These are phyloP conservation scores for Gymnodraco acuticeps DNA, from an alignment of 2,797 vertebrate genomes.

Conservation along the genomic window DNA sequence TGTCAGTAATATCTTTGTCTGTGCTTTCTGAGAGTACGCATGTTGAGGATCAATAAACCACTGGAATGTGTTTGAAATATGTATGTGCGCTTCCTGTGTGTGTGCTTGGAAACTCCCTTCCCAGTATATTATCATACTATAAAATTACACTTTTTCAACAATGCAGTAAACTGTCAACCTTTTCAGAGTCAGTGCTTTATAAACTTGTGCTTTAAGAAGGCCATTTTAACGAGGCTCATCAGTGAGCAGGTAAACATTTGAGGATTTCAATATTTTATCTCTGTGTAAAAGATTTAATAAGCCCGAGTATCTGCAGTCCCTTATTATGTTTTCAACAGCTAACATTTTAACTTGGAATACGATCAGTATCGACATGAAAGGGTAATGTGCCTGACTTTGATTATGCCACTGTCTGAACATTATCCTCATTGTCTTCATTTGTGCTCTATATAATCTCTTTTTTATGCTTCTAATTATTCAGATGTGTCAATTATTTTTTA, in stretches of 20 bases:
- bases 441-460: slow-evolving; percentile 39
- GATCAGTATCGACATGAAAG: slow-evolving; percentile 25
- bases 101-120: slow-evolving; percentile 26
- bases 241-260: slow-evolving; percentile 64
- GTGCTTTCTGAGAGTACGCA: slow-evolving; percentile 48
- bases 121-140: slow-evolving; percentile 12
- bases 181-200: slow-evolving; percentile 41
- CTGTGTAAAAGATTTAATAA: slow-evolving; percentile 62
- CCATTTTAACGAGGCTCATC: slow-evolving; percentile 38
- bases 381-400: slow-evolving; percentile 6
- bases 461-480: slow-evolving; percentile 37
- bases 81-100: slow-evolving; percentile 43
- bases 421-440: slow-evolving; percentile 42
- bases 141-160: slow-evolving; percentile 17
- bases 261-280: slow-evolving; percentile 16
- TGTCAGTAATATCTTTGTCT: slow-evolving; percentile 16
- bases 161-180: slow-evolving; percentile 29
- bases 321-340: slow-evolving; percentile 11
- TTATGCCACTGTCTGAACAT: slow-evolving; percentile 24
- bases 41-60: slow-evolving; percentile 22
- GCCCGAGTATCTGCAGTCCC: slow-evolving; percentile 62
- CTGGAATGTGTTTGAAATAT: slow-evolving; percentile 47
- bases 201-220: slow-evolving; percentile 48
- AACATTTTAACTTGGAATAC: slow-evolving; percentile 6
- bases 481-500: slow-evolving; percentile 6